Conservation (phyloP, 2,113 vertebrate genomes). For the Heteronetta atricapilla region DNA sequence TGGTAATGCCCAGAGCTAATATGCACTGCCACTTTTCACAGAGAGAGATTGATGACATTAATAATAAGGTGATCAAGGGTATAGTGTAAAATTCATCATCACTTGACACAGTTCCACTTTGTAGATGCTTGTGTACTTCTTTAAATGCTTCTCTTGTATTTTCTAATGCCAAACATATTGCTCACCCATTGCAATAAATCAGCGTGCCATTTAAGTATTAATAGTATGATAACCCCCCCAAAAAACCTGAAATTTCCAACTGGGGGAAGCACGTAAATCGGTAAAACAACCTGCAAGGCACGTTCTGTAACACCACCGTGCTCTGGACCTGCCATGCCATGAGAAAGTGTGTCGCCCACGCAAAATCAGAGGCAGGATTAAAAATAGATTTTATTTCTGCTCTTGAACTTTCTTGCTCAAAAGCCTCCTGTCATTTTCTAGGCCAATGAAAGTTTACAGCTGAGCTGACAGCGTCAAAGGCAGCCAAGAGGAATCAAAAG, state of each 20-base stretch:
- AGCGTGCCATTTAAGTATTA: background rate
- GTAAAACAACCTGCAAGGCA: background rate
- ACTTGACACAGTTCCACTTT: slow-evolving; percentile 11
- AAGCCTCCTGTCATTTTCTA: background rate
- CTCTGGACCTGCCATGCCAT: background rate
- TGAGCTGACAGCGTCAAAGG: background rate
- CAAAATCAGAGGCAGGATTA: slow-evolving; percentile 35
- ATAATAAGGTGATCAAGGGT: slow-evolving; percentile 19
- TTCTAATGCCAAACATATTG: background rate
- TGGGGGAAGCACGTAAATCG: background rate
- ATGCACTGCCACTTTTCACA: background rate
- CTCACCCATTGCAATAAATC: background rate
- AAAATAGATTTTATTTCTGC: slow-evolving; percentile 51
- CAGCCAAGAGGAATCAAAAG: slow-evolving; percentile 2
- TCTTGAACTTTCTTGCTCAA: slow-evolving; percentile 1
- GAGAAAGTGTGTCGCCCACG: background rate
- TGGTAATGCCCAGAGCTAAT: background rate
- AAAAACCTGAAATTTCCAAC: background rate
- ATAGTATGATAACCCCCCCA: background rate
- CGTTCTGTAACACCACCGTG: background rate
- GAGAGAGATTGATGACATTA: slow-evolving; percentile 49
- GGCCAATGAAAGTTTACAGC: background rate
- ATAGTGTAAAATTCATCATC: slow-evolving; percentile 33
- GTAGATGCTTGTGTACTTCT: background rate
- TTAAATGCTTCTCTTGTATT: slow-evolving; percentile 14